phyloP scores from a whole-genome alignment of 2,888 invertebrate species.

The Melipona beecheii region DNA sequence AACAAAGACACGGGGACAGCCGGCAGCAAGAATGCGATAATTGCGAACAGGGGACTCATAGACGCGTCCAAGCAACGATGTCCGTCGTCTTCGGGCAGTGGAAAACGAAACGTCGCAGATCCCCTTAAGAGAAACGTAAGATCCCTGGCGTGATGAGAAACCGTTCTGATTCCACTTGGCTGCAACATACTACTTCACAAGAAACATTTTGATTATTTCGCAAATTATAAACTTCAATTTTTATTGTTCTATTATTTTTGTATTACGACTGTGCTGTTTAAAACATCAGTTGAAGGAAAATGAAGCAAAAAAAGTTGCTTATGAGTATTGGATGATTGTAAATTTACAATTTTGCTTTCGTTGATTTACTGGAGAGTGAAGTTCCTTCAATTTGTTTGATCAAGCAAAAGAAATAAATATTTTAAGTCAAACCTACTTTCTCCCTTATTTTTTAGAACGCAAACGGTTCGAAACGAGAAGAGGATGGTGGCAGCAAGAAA shows the following conservation, averaged over 20 bases:
- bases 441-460: conserved; percentile 1
- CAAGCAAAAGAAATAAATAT: too few species aligned
- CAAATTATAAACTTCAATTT: background rate
- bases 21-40: conserved; percentile 71
- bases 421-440: background rate
- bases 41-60: conserved; percentile 62
- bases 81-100: conserved; percentile 35
- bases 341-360: too few species aligned
- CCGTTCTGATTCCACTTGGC: background rate
- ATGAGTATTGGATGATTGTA: too few species aligned
- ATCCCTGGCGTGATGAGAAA: background rate
- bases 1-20: conserved; percentile 43
- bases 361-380: too few species aligned
- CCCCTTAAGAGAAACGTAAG: conserved; percentile 36
- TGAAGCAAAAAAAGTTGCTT: too few species aligned
- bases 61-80: conserved; percentile 47
- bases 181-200: background rate
- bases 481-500: background rate
- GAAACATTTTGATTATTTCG: background rate
- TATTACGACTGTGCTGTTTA: background rate
- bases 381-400: too few species aligned
- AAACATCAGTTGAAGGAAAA: background rate
- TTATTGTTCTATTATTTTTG: background rate
- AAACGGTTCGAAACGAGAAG: conserved; percentile 9
- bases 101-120: conserved; percentile 34